Evolutionary conservation across 2,888 invertebrate genomes (phyloP), one percentile per base, ranked within the genome.

Genomic region (Eudemis profundana): DNA sequence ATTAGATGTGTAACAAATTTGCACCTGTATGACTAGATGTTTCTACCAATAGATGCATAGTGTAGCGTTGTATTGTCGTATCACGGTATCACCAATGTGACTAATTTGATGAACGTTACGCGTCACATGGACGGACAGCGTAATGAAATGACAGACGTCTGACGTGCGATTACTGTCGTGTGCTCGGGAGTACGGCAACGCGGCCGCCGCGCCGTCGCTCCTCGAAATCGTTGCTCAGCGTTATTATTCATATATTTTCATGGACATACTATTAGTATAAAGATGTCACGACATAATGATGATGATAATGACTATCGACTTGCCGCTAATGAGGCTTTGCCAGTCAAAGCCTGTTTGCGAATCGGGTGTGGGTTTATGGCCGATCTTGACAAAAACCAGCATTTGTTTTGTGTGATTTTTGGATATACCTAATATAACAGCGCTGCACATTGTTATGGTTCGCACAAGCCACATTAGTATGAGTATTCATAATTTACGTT

Each of bases 91-190:
- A n/a, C 23, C 59, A 27, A 61, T 60, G 50, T 63, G 62, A 53
- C 56, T 70, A 65, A 70, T 70, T 66, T 51, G 38, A 64, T 59
- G 44, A 64, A 19, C 27, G 36, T 29, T 38, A 33, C 65, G 61
- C 60, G 61, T 65, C 62, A 56, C 54, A 12, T 56, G 29, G 54
- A 61, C 66, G 57, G 57, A 59, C 44, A 51, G 57, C 64, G 44
- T 69, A 70, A 70, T 66, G 61, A 49, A 54, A 40, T 61, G 67
- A 53, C 63, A 59, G 69, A 69, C 65, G 65, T 69, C 40, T 61
- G 65, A 56, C 65, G 44, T 49, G 36, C 49, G 53, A 42, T 49
- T 60, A 51, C 54, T 51, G 42, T 29, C 59, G 53, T 42, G 57
- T 53, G 44, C 29, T 38, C 38, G 10, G 44, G 44, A 14, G 50